A percentile compares a stretch with the other conserved stretches of the same genome.
phyloP scores from a whole-genome alignment of 2,888 invertebrate species.

The Stictocephala bisonia region DNA sequence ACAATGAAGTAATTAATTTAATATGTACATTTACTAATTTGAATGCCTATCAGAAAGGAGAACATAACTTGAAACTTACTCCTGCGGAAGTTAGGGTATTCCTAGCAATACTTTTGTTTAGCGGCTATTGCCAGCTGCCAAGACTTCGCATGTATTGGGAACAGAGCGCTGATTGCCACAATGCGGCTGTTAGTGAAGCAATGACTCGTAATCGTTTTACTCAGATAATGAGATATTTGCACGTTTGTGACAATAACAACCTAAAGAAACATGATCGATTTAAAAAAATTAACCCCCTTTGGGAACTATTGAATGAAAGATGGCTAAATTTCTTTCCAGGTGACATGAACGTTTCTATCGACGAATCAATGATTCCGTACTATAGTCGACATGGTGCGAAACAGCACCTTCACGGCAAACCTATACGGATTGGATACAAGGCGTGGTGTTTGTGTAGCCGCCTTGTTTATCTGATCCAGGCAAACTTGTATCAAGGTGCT shows the following conservation, averaged over 20 bases:
- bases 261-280: constrained; percentile 47
- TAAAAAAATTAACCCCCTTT: constrained; percentile 44
- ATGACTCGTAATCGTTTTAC: constrained; percentile 20
- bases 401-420: no score
- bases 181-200: constrained; percentile 21
- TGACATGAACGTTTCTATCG: constrained; percentile 15
- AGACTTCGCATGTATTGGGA: constrained; percentile 40
- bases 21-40: constrained; percentile 18
- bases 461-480: no score
- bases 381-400: constrained; percentile 33
- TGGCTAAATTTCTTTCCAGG: constrained; percentile 32
- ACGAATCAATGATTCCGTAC: constrained; percentile 37
- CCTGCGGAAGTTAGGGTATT: constrained; percentile 19
- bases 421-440: no score
- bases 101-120: constrained; percentile 23
- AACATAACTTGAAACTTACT: constrained; percentile 6
- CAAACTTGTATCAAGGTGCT: no score
- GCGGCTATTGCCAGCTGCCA: constrained; percentile 30
- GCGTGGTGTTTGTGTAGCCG: no score
- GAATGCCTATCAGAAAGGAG: no score
- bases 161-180: constrained; percentile 37
- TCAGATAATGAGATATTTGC: constrained; percentile 30
- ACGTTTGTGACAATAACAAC: constrained; percentile 40
- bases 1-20: constrained; percentile 4
- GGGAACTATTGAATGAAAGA: constrained; percentile 46